Evolutionary conservation across 2,113 vertebrate species (phyloP).

Genomic region (Bos indicus): DNA sequence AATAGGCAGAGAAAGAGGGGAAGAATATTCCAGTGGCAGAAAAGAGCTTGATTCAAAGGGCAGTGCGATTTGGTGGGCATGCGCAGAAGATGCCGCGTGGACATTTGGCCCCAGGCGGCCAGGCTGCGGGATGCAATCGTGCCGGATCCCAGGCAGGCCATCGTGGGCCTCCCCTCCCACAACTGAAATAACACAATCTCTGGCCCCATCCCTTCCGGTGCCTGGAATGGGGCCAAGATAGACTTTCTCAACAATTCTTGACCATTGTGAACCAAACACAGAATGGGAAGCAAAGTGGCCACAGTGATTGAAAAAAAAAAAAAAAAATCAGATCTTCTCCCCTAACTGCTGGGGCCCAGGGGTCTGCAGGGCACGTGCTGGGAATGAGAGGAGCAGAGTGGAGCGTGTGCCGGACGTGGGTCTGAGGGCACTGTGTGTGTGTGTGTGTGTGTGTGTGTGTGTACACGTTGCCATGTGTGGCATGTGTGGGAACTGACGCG

Average conservation of each 20-base stretch:
- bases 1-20: constrained; percentile 42
- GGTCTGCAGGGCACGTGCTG: neutral
- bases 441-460: neutral
- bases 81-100: neutral
- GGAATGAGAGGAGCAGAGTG: neutral
- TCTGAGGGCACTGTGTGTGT: neutral
- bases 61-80: neutral
- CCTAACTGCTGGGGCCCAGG: neutral
- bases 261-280: neutral
- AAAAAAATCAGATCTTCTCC: neutral
- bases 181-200: neutral
- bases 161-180: neutral
- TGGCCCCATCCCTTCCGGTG: neutral
- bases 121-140: neutral
- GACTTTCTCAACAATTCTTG: neutral
- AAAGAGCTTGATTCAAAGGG: constrained; percentile 30
- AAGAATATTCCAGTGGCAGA: constrained; percentile 16
- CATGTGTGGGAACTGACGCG: neutral
- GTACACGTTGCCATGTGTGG: neutral
- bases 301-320: neutral
- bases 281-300: neutral
- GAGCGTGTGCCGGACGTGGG: neutral
- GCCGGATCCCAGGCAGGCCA: neutral
- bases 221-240: neutral
- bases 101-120: neutral